Conservation (phyloP, 2,888 invertebrate genomes). For the Drosophila mimetica region DNA sequence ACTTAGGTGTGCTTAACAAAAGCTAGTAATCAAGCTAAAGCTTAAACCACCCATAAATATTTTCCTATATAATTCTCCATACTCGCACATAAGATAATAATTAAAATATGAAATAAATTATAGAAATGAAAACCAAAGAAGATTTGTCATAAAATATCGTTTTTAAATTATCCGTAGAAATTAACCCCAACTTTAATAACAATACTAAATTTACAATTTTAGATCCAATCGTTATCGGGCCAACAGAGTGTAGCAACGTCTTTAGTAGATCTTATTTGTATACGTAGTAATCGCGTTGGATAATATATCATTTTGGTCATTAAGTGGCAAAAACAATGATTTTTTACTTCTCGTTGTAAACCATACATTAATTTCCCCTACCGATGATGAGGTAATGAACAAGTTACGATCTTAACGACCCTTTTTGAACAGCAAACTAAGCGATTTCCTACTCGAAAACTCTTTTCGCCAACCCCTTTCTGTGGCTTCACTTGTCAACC, state of each 20-base stretch:
- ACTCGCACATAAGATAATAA: no score
- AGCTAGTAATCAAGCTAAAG: conserved; percentile 18
- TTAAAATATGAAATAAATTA: no score
- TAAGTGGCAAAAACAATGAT: conserved; percentile 9
- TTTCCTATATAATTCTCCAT: not conserved
- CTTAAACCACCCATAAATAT: conserved; percentile 1
- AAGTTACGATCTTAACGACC: conserved; percentile 7
- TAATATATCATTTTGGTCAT: conserved; percentile 4
- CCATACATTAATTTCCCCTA: not conserved
- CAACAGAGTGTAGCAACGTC: not conserved
- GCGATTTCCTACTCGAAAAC: conserved; percentile 22
- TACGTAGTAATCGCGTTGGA: not conserved
- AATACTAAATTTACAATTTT: not conserved
- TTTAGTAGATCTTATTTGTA: not conserved
- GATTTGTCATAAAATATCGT: no score
- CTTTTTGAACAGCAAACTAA: conserved; percentile 1
- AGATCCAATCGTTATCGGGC: not conserved
- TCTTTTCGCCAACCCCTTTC: conserved; percentile 7
- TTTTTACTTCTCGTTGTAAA: conserved; percentile 8
- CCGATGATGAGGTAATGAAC: conserved; percentile 24
- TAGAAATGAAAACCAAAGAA: no score
- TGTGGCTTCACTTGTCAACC: conserved; percentile 34
- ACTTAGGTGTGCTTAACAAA: conserved; percentile 25
- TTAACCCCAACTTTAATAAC: no score
- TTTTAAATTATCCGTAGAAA: no score